Base-by-base conservation (phyloP, 2,113 vertebrate genomes). In the Leptodactylus fuscus region DNA sequence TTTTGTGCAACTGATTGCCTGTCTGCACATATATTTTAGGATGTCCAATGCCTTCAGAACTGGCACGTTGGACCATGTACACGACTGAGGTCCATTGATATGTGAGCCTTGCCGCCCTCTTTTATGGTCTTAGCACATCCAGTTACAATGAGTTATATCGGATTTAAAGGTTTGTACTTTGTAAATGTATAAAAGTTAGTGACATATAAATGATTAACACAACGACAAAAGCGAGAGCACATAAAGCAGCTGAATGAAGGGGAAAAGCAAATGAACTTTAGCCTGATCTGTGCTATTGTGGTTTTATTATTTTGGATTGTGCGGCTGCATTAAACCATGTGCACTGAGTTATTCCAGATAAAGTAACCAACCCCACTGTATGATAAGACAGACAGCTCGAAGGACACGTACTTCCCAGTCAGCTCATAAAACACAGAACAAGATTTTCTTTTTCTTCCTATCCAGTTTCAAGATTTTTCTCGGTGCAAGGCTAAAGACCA, bases 191-290 rank as follows among this genome's bases (percentile, higher is more conserved):
- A 80, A 80, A 80, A 38, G 55, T 80, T 80, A 44, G 34, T 44
- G 10, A 9, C 53, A 8, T 24, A 80, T 60, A 44, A 83, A 83
- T 83, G 20, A 83, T 83, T 83, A 83, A 83, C 81, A 53, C 4
- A 38, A 44, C 15, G 74, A 74, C 69, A 83, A 83, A 83, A 74
- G 32, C 16, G 24, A 9, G 29, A 34, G 6, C 80, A 53, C 67
- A 38, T 70, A 82, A 82, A 82, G 20, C 22, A 15, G 27, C 4
- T 1, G 20, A 36, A 82, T 24, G 70, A 75, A 55, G 36, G 34
- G 34, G 22, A 60, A 32, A 82, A 51, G 18, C 20, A 46, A 51
- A 29, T 75, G 82, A 62, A 75, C 82, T 75, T 62, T 74, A 27
- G 24, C 65, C 29, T 38, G 22, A 41, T 73, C 36, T 82, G 36